Evolutionary conservation across 1,140 invertebrate genomes (phyloP).

Genomic region (Cydia strobilella): DNA sequence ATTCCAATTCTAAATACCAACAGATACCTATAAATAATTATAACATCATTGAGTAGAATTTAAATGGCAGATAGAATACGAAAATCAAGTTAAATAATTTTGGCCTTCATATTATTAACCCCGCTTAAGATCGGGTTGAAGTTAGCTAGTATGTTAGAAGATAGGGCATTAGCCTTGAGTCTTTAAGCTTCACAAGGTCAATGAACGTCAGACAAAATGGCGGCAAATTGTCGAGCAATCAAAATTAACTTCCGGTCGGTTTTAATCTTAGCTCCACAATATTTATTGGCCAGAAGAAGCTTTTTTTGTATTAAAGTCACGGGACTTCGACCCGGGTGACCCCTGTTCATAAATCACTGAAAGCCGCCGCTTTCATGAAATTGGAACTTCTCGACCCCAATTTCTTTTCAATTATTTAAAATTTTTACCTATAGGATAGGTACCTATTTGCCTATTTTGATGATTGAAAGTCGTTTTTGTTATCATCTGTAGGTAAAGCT

Average conservation of each 20-base stretch:
- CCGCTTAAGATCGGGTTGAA: not conserved
- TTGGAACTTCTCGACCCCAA: not conserved
- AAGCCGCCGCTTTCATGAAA: conserved; percentile 3
- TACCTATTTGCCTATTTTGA: not conserved
- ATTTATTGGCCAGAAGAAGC: conserved; percentile 5
- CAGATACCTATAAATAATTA: too few species aligned
- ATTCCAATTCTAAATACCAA: too few species aligned
- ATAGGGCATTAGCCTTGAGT: too few species aligned
- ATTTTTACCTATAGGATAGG: not conserved
- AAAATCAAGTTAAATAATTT: too few species aligned
- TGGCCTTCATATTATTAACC: not conserved
- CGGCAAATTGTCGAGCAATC: conserved; percentile 17
- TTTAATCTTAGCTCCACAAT: conserved; percentile 13
- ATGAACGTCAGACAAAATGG: conserved; percentile 1
- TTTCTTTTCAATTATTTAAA: not conserved
- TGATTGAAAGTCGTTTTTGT: not conserved
- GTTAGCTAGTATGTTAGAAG: too few species aligned
- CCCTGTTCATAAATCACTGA: conserved; percentile 15
- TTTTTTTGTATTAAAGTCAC: conserved; percentile 15
- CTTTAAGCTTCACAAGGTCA: not conserved
- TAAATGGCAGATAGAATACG: too few species aligned
- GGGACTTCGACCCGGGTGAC: conserved; percentile 18
- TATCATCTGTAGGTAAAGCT: too few species aligned
- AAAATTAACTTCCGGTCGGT: conserved; percentile 15
- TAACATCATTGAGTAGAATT: too few species aligned